Evolutionary conservation across 1,140 invertebrate genomes (phyloP), one percentile per base, ranked within the genome.

Genomic region (Drosophila kepulauana): DNA sequence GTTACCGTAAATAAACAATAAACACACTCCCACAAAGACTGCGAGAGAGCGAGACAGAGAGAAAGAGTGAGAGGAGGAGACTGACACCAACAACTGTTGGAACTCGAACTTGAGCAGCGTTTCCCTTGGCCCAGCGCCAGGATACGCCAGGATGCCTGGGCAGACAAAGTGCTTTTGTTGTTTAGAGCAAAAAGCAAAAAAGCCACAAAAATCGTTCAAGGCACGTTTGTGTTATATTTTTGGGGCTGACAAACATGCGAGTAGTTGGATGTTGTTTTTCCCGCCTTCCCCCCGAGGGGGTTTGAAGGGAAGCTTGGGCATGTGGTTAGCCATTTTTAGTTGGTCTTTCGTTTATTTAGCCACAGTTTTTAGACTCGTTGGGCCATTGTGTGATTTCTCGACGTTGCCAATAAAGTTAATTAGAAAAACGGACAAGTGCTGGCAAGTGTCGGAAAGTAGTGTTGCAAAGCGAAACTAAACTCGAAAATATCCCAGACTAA

Each of bases 151-250:
- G 25, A 57, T 54, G n/a, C 58, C 38, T 58, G 45, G 46, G 15
- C 79, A 74, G 77, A 88, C 81, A 79, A 89, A 79, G 77, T 89
- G 85, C 78, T 88, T 85, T 89, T 88, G 81, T 89, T 89, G 85
- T 89, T 89, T 79, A 89, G 81, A 89, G 71, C 85, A 85, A 68
- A 85, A 88, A 88, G 84, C 84, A 88, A 88, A 88, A 88, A 88
- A 88, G 85, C 85, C 85, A 88, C 85, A 88, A 88, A 88, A 88
- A 89, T 89, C 86, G 85, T 88, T 89, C 75, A 89, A 71, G 85
- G 85, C 85, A 88, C 85, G 85, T 88, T 89, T 88, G 78, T 88
- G 77, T 78, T 72, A 78, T 67, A 69, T 62, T 71, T 75, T 68
- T 52, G 41, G 48, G 6, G 20, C 28, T 41, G 11, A 45, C 56